Evolutionary conservation across 2,888 invertebrate genomes (phyloP), one percentile per base, ranked within the genome.

Genomic region (Linnaemya vulpina): DNA sequence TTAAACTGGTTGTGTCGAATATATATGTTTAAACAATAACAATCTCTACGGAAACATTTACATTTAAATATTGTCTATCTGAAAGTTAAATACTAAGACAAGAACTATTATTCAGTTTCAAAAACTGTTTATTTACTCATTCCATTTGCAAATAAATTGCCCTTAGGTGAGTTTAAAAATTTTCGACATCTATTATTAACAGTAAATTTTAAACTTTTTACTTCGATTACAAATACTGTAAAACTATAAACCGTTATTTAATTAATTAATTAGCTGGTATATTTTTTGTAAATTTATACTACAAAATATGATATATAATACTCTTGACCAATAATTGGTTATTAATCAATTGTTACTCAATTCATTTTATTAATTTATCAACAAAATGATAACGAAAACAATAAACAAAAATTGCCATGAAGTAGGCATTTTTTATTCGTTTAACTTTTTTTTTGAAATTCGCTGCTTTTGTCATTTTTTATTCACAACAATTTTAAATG

Each of bases 271-370:
- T 20, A n/a, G 30, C 5, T 30, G 2, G 5, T 30, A 30, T 30
- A 30, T 2, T 30, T 30, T 30, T 30, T 30, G 4, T n/a, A 38
- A 22, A 17, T 58, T 49, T 49, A 38, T 10, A 7, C 17, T 40
- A 8, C 22, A 68, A 35, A 68, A 62, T 67, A 15, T 58, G 10
- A 25, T 49, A 46, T 62, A 51, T 22, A 46, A 13, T 7, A 70
- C n/a, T 71, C 20, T 15, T 62, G 58, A 30, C n/a, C 74, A 74
- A 20, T 75, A 75, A 82, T 78, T 78, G 85, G 85, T 71, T 82
- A 75, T 85, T 82, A 85, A 85, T 85, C 81, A 85, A 78, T 85
- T 74, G 67, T 70, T 77, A 77, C 81, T 81, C 67, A 77, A 73
- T 80, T 81, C 73, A 63, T 73, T 81, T 76, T 84, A 71, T 84